phyloP scores from a whole-genome alignment of 1,140 invertebrate species.

The Drosophila tani region DNA sequence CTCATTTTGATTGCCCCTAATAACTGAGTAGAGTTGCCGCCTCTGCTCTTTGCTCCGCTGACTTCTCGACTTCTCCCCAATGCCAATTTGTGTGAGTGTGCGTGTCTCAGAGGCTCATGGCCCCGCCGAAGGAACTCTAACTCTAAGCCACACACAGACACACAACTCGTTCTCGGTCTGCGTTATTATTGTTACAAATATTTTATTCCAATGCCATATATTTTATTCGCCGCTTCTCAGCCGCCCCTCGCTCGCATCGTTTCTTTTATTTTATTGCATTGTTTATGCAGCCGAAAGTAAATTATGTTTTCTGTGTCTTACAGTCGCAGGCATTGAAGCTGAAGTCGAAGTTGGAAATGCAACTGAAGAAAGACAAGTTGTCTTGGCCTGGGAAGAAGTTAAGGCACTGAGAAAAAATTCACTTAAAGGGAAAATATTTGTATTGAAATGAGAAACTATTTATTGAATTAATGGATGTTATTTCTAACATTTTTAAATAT shows the following conservation, averaged over 20 bases:
- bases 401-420: conserved; percentile 16
- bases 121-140: conserved; percentile 6
- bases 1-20: conserved; percentile 83
- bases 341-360: conserved; percentile 22
- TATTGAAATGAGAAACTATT: not conserved
- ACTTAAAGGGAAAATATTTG: too few relatives aligned
- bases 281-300: conserved; percentile 81
- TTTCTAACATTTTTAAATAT: not conserved
- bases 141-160: conserved; percentile 40
- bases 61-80: conserved; percentile 29
- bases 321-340: conserved; percentile 49
- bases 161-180: conserved; percentile 32
- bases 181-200: conserved; percentile 83
- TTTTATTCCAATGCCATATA: conserved; percentile 83
- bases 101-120: not conserved
- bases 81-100: conserved; percentile 66
- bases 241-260: conserved; percentile 41
- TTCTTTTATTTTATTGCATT: conserved; percentile 83
- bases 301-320: conserved; percentile 65
- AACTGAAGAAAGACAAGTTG: conserved; percentile 23
- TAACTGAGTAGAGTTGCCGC: conserved; percentile 82
- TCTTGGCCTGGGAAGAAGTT: not conserved
- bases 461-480: not conserved
- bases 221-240: conserved; percentile 60
- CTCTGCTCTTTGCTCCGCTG: conserved; percentile 39